Evolutionary conservation across 2,797 vertebrate genomes (phyloP), one percentile per base, ranked within the genome.

Genomic region (Sciurus carolinensis): DNA sequence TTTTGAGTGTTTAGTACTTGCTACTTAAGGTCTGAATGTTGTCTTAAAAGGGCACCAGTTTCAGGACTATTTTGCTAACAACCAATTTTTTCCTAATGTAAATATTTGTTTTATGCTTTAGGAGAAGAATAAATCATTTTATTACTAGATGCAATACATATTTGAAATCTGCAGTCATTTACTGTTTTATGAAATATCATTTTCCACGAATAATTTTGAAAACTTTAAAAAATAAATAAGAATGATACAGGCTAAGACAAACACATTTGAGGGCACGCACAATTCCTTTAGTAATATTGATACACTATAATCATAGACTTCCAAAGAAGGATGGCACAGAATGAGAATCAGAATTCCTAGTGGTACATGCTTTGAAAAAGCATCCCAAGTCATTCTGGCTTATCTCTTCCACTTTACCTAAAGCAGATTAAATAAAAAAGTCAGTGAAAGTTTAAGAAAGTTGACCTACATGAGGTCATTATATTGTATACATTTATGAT

Each of bases 31-130:
- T 91, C 28, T 87, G n/a, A 94, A 89, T 83, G 36, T 89, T 90
- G 92, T 95, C 66, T 95, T 88, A 94, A 92, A 95, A 90, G 47
- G 36, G 12, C 17, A 87, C 22, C 18, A 42, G 64, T 89, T 92
- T 91, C n/a, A 87, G 44, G 15, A 81, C 33, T 90, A 72, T 64
- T 87, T 94, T 79, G 20, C 77, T 87, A 86, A 67, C 75, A 66
- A 87, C n/a, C 39, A 75, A 44, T 3, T 9, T 72, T 92, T 95
- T 15, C 95, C 66, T 87, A 87, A 90, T 26, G 20, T 26, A 94
- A 87, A 17, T 97, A 94, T 72, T 66, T 83, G 57, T 72, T 79
- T 91, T 92, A 93, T 14, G 83, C 12, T 91, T 95, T 67, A 95
- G 36, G 39, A 66, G 87, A 96, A 90, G 0, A 94, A 71, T 33